A percentile compares a stretch with the other conserved stretches of the same genome.
phyloP scores from a whole-genome alignment of 2,888 invertebrate genomes.

The Dicranocentrus wangi region DNA sequence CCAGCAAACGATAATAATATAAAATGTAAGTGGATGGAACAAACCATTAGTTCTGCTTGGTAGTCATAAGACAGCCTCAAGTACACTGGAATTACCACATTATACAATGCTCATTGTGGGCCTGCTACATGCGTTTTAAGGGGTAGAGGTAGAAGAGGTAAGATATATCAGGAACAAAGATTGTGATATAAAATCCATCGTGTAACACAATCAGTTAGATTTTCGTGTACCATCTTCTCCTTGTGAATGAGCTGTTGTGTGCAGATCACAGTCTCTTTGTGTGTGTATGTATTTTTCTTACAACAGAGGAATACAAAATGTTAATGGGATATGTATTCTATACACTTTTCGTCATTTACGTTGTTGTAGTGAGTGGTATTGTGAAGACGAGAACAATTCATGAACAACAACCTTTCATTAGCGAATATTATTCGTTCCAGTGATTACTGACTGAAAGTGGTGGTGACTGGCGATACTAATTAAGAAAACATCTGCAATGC shows the following conservation, averaged over 20 bases:
- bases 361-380: not conserved
- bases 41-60: conserved; percentile 58
- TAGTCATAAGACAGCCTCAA: conserved; percentile 36
- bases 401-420: conserved; percentile 60
- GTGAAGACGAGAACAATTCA: conserved; percentile 18
- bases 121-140: too few relatives aligned
- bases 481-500: conserved; percentile 63
- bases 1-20: conserved; percentile 10
- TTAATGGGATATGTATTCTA: not conserved
- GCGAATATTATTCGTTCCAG: conserved; percentile 63
- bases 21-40: conserved; percentile 34
- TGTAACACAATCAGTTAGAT: conserved; percentile 15
- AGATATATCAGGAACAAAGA: conserved; percentile 1
- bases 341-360: not conserved
- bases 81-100: conserved; percentile 20
- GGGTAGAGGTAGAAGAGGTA: too few relatives aligned
- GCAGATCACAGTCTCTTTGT: too few relatives aligned
- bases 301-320: too few relatives aligned
- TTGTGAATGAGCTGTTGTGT: conserved; percentile 1
- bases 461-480: conserved; percentile 63
- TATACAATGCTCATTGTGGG: not conserved
- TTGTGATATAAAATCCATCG: conserved; percentile 22
- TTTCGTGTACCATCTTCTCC: not conserved
- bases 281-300: too few relatives aligned
- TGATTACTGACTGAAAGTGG: conserved; percentile 59